These are phyloP conservation scores for Oeneis ivallda DNA, from an alignment of 2,888 invertebrate genomes.

Conservation along the genomic window DNA sequence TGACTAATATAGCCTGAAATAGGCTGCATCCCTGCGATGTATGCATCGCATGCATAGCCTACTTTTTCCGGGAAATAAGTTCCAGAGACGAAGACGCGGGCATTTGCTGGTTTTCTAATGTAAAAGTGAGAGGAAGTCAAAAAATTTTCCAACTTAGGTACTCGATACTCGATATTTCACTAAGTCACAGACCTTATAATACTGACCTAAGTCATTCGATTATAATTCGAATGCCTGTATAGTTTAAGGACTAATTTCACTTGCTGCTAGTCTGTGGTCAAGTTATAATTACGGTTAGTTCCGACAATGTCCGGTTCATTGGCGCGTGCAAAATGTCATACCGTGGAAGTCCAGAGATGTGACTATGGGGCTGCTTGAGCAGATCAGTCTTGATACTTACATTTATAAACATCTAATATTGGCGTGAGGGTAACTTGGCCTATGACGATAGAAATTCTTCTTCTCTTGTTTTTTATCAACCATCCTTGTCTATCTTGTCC, in stretches of 20 bases:
- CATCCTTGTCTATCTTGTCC: too few relatives aligned
- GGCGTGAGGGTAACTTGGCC: too few relatives aligned
- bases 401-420: too few relatives aligned
- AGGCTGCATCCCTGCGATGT: too few relatives aligned
- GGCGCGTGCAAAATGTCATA: conserved; percentile 59
- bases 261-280: conserved; percentile 38
- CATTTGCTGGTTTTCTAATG: neutral
- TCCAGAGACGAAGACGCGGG: too few relatives aligned
- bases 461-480: too few relatives aligned
- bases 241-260: neutral
- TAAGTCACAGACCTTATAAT: too few relatives aligned
- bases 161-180: neutral
- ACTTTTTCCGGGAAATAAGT: too few relatives aligned
- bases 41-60: too few relatives aligned
- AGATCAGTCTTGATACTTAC: conserved; percentile 56
- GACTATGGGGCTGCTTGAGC: conserved; percentile 41
- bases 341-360: conserved; percentile 59
- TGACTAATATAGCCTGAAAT: too few relatives aligned
- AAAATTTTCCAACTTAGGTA: neutral
- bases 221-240: neutral
- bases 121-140: neutral
- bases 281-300: conserved; percentile 41
- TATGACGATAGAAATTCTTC: too few relatives aligned
- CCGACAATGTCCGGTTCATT: conserved; percentile 49
- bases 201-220: conserved; percentile 7